Conservation (phyloP, 1,140 invertebrate species). For the Brachionus asplanchnoidis region DNA sequence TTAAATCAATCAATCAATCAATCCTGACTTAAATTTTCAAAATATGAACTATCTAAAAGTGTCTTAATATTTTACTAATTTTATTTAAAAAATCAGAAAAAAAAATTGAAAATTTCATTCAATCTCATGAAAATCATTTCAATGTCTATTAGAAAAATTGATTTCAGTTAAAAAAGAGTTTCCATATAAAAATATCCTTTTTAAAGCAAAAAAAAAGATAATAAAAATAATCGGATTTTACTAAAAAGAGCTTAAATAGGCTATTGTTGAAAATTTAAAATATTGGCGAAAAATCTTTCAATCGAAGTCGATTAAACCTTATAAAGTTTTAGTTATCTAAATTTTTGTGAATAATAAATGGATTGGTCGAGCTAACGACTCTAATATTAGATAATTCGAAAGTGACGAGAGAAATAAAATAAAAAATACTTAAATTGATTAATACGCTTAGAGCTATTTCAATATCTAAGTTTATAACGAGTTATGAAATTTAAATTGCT, state of each 20-base stretch:
- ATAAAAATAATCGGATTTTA: not conserved
- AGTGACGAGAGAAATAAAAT: not conserved
- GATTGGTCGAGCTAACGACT: not conserved
- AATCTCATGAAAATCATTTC: too few relatives aligned
- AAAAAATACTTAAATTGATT: slow-evolving; percentile 27
- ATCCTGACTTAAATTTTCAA: too few relatives aligned
- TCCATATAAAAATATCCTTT: not conserved
- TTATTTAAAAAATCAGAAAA: too few relatives aligned
- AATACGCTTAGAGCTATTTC: slow-evolving; percentile 18
- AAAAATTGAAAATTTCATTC: too few relatives aligned
- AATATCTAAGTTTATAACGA: not conserved
- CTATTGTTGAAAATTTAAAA: slow-evolving; percentile 20
- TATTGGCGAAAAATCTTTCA: not conserved
- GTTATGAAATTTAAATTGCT: not conserved
- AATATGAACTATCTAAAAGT: too few relatives aligned
- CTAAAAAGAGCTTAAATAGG: not conserved
- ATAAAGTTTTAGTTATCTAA: not conserved
- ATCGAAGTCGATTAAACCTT: not conserved
- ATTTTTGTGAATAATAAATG: not conserved
- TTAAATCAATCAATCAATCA: too few relatives aligned
- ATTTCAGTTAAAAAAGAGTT: not conserved
- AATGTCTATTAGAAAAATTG: not conserved
- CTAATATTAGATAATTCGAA: slow-evolving; percentile 20
- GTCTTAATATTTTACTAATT: too few relatives aligned
- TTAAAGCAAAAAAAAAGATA: not conserved